A percentile compares a stretch with the other conserved stretches of the same genome.
phyloP scores from a whole-genome alignment of 2,113 vertebrate species.

The Meleagris gallopavo region DNA sequence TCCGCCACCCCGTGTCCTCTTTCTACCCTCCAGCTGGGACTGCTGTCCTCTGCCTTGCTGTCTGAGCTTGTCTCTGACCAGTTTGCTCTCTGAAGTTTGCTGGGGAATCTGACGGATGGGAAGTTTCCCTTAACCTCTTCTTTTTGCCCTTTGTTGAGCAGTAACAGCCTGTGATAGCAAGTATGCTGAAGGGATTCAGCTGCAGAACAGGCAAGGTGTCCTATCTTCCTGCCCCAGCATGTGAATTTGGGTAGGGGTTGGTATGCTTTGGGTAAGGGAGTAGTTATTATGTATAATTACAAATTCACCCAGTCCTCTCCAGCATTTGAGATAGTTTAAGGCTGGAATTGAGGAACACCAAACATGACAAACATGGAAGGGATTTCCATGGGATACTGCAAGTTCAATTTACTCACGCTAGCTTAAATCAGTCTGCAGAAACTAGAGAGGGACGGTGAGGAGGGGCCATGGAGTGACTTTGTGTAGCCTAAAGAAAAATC shows the following conservation, averaged over 20 bases:
- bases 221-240: not conserved
- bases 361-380: accelerated
- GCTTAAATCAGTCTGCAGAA: not conserved
- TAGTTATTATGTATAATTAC: not conserved
- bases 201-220: not conserved
- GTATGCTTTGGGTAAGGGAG: not conserved
- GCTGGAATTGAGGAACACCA: not conserved
- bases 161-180: not conserved
- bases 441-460: not conserved
- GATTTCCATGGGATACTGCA: not conserved
- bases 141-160: not conserved
- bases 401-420: not conserved
- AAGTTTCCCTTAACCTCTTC: not conserved
- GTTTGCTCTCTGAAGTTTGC: not conserved
- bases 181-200: not conserved
- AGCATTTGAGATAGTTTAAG: not conserved
- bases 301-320: not conserved
- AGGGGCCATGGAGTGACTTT: not conserved
- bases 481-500: not conserved
- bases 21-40: not conserved
- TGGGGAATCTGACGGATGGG: not conserved
- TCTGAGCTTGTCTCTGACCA: not conserved
- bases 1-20: accelerated
- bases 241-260: not conserved
- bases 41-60: not conserved